Evolutionary conservation across 2,797 vertebrate species (phyloP), one percentile per base, ranked within the genome.

Genomic region (Kryptopterus vitreolus): DNA sequence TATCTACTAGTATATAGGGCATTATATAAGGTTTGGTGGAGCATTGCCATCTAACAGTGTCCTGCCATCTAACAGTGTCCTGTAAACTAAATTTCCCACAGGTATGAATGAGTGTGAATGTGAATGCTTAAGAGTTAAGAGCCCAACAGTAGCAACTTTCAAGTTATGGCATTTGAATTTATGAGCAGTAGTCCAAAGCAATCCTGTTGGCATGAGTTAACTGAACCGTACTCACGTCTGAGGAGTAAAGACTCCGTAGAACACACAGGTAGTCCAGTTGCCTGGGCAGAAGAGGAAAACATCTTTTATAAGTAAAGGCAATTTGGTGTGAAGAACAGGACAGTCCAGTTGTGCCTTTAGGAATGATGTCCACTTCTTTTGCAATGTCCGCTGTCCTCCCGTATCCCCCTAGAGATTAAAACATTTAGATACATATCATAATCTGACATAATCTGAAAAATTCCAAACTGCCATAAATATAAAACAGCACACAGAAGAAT

Each of bases 291-390:
- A 91, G 70, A 89, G 91, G 87, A 93, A 95, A 5, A 93, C 84
- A 50, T 95, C 93, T 86, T 93, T 93, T 57, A 95, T 88, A 63
- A 95, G 83, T 83, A 92, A 93, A 2, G 92, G 93, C 82, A 95
- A 88, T 81, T 88, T 89, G 43, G 87, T 88, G 52, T 93, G 89
- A 4, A 85, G 89, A 31, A 93, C 73, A 0, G 92, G 94, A 82
- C 95, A 95, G 77, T 94, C 88, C 52, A 96, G 87, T 26, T 86
- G 89, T 76, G 94, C 90, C 81, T 95, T 95, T 70, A 95, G 86
- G 87, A 97, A 95, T 0, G 92, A 93, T 0, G 94, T 95, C 94
- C 93, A 94, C 79, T 90, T 92, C 83, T 89, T 95, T 85, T 95
- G 95, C 78, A 95, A 81, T 0, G 92, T 87, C 33, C 90, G 86